Conservation (phyloP, 2,888 invertebrate genomes). For the Kryphioiulus occultus region DNA sequence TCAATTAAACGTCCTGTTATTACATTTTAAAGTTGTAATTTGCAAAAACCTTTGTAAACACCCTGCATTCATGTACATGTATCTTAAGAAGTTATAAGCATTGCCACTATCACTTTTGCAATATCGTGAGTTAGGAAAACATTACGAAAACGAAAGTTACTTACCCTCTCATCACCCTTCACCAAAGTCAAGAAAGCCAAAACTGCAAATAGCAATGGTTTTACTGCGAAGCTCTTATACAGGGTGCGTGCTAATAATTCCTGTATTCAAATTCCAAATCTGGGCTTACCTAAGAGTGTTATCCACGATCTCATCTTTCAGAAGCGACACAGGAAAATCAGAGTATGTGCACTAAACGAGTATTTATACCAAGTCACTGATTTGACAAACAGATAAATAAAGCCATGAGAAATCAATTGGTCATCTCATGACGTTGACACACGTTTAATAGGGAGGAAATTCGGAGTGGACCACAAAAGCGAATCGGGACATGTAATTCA, state of each 20-base stretch:
- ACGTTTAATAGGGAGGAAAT: not conserved
- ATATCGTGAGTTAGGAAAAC: too few relatives aligned
- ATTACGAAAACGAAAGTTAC: not conserved
- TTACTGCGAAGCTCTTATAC: not conserved
- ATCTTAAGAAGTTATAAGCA: too few relatives aligned
- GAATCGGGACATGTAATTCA: not conserved
- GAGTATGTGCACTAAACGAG: not conserved
- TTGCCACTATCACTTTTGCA: too few relatives aligned
- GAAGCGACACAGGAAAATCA: not conserved
- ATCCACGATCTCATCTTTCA: slow-evolving; percentile 15
- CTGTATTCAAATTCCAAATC: not conserved
- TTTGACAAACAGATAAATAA: not conserved
- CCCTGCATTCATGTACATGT: too few relatives aligned
- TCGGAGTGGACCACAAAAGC: not conserved
- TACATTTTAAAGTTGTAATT: too few relatives aligned
- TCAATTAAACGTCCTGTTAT: too few relatives aligned
- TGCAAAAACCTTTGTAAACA: too few relatives aligned
- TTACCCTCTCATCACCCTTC: not conserved
- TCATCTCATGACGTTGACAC: not conserved
- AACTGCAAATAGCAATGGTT: not conserved
- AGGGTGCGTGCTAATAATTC: not conserved
- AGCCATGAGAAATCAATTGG: not conserved
- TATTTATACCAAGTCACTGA: not conserved
- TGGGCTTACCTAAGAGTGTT: not conserved
- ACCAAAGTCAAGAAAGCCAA: not conserved